phyloP scores from a whole-genome alignment of 2,888 invertebrate genomes.

The Epirrita christyi region DNA sequence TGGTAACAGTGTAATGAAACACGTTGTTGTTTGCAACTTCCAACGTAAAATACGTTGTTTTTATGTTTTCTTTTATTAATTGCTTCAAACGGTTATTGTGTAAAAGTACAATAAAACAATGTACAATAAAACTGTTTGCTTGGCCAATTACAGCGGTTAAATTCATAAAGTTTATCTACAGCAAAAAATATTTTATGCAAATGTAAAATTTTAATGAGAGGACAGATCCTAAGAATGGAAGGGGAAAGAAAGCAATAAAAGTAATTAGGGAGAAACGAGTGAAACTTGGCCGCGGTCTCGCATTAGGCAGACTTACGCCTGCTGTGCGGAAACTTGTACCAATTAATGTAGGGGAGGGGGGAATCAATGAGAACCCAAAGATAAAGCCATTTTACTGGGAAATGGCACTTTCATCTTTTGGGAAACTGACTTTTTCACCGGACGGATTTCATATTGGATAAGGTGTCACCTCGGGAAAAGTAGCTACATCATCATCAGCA shows the following conservation, averaged over 20 bases:
- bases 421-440: too few species aligned
- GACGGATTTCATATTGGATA: too few species aligned
- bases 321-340: constrained; percentile 64
- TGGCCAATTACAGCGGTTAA: constrained; percentile 22
- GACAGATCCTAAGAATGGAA: constrained; percentile 58
- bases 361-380: constrained; percentile 32
- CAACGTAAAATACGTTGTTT: constrained; percentile 5
- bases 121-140: constrained; percentile 17
- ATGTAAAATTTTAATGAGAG: constrained; percentile 50
- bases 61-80: too few species aligned
- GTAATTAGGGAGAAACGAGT: constrained; percentile 67
- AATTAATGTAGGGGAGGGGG: constrained; percentile 61
- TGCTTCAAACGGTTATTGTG: background rate
- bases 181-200: constrained; percentile 27
- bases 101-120: background rate
- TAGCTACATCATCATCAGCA: too few species aligned
- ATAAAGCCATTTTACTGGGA: constrained; percentile 24
- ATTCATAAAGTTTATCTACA: constrained; percentile 27
- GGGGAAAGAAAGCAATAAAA: constrained; percentile 67
- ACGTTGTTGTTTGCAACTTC: constrained; percentile 3
- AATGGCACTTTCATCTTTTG: constrained; percentile 11
- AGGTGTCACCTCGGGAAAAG: too few species aligned
- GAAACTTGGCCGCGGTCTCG: constrained; percentile 64
- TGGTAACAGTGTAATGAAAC: constrained; percentile 5
- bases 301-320: constrained; percentile 67